Conservation (phyloP, 2,113 vertebrate genomes). For the Zosterops japonicus region DNA sequence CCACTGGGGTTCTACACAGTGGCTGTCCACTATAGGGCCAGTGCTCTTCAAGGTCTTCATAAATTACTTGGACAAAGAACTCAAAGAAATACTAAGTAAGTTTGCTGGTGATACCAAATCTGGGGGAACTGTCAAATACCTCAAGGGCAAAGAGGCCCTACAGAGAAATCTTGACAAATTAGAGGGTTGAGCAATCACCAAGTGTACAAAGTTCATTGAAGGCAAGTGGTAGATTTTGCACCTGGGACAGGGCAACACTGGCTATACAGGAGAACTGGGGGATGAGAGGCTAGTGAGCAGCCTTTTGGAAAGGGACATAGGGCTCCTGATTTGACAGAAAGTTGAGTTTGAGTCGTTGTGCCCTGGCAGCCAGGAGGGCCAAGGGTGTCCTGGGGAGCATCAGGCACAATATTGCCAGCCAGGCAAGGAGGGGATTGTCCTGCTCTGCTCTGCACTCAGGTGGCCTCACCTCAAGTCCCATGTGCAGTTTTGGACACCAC, state of each 20-base stretch:
- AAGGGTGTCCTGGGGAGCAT: fast-evolving
- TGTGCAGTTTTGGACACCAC: background rate
- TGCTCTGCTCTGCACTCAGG: fast-evolving
- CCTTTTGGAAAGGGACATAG: background rate
- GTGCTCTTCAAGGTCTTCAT: background rate
- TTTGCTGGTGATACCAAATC: background rate
- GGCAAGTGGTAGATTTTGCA: background rate
- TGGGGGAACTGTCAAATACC: background rate
- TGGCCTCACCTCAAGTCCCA: fast-evolving
- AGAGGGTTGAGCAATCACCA: background rate
- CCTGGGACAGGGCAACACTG: background rate
- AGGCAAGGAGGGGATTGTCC: background rate
- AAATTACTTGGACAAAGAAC: background rate
- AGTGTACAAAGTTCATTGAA: background rate
- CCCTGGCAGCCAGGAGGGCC: background rate
- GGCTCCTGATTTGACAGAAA: background rate
- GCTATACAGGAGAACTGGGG: background rate
- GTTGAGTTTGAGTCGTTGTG: background rate
- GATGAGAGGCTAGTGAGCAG: background rate
- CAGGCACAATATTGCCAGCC: background rate
- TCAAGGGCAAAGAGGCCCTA: fast-evolving
- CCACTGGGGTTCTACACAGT: background rate
- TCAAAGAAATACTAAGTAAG: background rate
- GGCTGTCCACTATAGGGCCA: background rate
- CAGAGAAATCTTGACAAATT: background rate